Percentiles rank a stretch among this genome's conserved stretches.
Conservation (phyloP, 2,888 invertebrate species). For the Mamestra brassicae region DNA sequence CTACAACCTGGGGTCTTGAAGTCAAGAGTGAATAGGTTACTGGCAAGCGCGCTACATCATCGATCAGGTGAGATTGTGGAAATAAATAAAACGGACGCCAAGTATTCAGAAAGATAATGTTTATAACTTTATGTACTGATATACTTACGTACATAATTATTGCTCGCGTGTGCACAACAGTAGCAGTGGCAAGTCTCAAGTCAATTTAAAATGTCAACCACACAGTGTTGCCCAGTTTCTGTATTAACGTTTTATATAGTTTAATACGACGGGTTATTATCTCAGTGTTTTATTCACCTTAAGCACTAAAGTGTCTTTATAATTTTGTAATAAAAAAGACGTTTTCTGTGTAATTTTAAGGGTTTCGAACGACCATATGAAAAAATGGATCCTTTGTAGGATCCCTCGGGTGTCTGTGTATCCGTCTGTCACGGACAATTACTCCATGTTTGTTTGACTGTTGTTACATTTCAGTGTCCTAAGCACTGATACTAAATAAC, state of each 20-base stretch:
- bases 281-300: conserved; percentile 18
- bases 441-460: no score
- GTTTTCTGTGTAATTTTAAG: conserved; percentile 32
- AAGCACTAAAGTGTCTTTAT: conserved; percentile 36
- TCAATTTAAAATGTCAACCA: conserved; percentile 60
- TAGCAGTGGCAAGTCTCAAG: not conserved
- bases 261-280: conserved; percentile 53
- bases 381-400: not conserved
- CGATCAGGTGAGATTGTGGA: no score
- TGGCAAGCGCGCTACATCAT: no score
- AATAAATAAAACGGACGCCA: not conserved
- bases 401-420: not conserved
- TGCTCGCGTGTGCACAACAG: conserved; percentile 47
- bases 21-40: no score
- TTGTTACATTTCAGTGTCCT: no score
- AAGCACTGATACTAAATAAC: no score
- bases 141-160: conserved; percentile 31
- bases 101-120: conserved; percentile 10
- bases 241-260: conserved; percentile 55
- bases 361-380: not conserved
- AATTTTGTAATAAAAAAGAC: conserved; percentile 47
- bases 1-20: no score
- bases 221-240: conserved; percentile 57
- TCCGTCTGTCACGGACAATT: not conserved
- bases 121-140: conserved; percentile 11